Conservation (phyloP, 2,888 invertebrate species). For the Platycnemis pennipes region DNA sequence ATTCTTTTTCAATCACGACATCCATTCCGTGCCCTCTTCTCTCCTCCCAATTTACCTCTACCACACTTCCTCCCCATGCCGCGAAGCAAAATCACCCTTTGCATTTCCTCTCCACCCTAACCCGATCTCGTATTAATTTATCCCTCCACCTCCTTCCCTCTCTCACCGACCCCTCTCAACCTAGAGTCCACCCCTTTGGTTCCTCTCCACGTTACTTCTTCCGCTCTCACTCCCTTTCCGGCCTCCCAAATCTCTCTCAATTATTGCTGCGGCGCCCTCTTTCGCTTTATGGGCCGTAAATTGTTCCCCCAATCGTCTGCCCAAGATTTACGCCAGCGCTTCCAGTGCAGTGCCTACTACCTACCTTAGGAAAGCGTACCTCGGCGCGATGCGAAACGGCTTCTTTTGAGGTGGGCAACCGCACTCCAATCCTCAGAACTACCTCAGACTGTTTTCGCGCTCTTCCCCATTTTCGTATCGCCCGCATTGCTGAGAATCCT, state of each 20-base stretch:
- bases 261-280: slow-evolving; percentile 9
- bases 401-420: not conserved
- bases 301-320: slow-evolving; percentile 14
- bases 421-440: not conserved
- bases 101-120: not conserved
- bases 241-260: slow-evolving; percentile 15
- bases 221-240: not conserved
- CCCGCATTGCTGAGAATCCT: no score
- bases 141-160: not conserved
- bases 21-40: not conserved
- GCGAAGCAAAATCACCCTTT: not conserved
- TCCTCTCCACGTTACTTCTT: not conserved
- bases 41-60: not conserved
- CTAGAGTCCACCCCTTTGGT: not conserved
- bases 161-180: not conserved
- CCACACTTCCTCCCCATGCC: not conserved
- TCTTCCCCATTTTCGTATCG: no score
- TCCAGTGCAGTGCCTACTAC: not conserved
- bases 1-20: not conserved
- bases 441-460: not conserved
- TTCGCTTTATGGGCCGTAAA: slow-evolving; percentile 20
- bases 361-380: not conserved
- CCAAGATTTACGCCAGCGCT: not conserved
- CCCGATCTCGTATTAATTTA: not conserved
- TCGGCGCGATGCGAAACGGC: not conserved